Conservation (phyloP, 2,797 vertebrate genomes). For the Myotis pilosus region DNA sequence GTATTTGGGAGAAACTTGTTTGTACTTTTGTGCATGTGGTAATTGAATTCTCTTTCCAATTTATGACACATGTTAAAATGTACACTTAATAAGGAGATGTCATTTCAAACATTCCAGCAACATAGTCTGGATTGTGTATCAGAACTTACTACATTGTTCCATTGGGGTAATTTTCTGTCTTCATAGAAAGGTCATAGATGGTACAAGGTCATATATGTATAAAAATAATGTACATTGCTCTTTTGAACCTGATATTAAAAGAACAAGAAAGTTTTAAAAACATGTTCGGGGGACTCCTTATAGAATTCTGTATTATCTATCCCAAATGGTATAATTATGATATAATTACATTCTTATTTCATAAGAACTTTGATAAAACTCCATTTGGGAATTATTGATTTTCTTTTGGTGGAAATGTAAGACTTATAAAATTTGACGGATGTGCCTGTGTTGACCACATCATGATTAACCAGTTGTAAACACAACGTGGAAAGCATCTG, state of each 20-base stretch:
- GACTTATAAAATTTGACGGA: background rate
- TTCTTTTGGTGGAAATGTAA: conserved; percentile 46
- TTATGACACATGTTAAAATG: conserved; percentile 49
- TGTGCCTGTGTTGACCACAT: background rate
- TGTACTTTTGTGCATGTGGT: conserved; percentile 50
- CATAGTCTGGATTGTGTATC: conserved; percentile 45
- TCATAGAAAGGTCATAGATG: background rate
- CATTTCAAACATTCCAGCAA: conserved; percentile 65
- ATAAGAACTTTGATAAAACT: conserved; percentile 38
- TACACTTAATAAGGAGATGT: conserved; percentile 65
- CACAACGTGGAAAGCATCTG: background rate
- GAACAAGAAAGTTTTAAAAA: conserved; percentile 46
- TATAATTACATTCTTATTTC: conserved; percentile 8
- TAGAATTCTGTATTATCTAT: conserved; percentile 16
- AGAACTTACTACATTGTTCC: conserved; percentile 27
- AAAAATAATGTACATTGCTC: background rate
- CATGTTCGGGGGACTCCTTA: background rate
- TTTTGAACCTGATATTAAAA: conserved; percentile 45
- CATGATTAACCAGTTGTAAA: background rate
- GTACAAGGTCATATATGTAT: conserved; percentile 1
- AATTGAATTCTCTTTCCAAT: conserved; percentile 53
- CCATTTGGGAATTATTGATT: conserved; percentile 44
- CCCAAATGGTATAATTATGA: conserved; percentile 2
- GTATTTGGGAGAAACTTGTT: conserved; percentile 64
- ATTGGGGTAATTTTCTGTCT: conserved; percentile 13